These are phyloP conservation scores for Myrmecophaga tridactyla DNA, from an alignment of 2,113 vertebrate species.

Conservation along the genomic window DNA sequence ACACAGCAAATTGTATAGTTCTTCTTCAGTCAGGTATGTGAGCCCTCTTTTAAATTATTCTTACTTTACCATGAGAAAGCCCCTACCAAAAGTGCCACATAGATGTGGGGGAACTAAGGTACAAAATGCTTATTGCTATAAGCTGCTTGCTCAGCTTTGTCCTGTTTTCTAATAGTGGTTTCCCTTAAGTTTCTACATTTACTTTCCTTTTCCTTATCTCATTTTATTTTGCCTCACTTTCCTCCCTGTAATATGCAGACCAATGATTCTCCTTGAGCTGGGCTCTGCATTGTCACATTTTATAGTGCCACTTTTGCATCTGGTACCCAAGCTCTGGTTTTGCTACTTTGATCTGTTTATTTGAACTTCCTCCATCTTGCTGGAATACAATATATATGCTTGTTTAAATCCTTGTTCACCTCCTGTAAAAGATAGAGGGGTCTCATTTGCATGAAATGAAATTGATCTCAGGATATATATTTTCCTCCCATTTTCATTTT, in stretches of 20 bases:
- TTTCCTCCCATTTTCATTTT: not conserved
- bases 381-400: not conserved
- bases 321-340: not conserved
- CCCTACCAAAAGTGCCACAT: not conserved
- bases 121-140: not conserved
- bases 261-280: not conserved
- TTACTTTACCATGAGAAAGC: not conserved
- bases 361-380: not conserved
- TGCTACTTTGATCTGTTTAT: constrained; percentile 27
- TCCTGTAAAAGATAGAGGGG: not conserved
- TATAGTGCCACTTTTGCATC: not conserved
- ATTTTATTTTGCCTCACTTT: not conserved
- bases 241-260: not conserved
- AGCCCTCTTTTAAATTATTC: not conserved
- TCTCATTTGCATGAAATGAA: not conserved
- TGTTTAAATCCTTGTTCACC: not conserved
- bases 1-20: not conserved
- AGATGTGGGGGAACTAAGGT: not conserved
- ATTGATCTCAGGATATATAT: not conserved
- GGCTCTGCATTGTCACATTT: not conserved
- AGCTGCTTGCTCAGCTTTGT: not conserved
- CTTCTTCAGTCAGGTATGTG: not conserved
- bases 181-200: not conserved
- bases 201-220: not conserved
- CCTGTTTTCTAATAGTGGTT: not conserved